A percentile compares a stretch with the other conserved stretches of the same genome.
Evolutionary conservation across 2,888 invertebrate species (phyloP).

Genomic region (Luperina testacea): DNA sequence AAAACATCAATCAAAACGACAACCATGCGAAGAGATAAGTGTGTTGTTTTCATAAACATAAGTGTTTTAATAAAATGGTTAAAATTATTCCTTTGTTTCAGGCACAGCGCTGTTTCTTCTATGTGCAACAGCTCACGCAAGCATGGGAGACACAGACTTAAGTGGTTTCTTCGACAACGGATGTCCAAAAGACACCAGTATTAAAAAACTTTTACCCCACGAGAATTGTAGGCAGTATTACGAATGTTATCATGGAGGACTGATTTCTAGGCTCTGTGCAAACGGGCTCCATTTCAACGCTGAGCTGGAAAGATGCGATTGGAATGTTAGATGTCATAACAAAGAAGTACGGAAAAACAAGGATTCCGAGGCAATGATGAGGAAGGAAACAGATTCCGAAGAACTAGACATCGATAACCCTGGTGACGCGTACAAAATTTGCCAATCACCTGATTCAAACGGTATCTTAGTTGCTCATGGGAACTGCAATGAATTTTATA

Average conservation of each 20-base stretch:
- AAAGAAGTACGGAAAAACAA: neutral
- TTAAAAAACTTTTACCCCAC: constrained; percentile 54
- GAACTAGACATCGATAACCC: constrained; percentile 63
- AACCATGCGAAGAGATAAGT: constrained; percentile 25
- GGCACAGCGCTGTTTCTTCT: constrained; percentile 49
- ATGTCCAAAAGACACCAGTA: constrained; percentile 44
- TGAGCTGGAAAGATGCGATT: constrained; percentile 61
- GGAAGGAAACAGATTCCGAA: neutral
- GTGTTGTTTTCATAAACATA: constrained; percentile 16
- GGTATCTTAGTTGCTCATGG: constrained; percentile 70
- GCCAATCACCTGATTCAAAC: constrained; percentile 65
- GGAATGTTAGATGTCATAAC: constrained; percentile 54
- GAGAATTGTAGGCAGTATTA: constrained; percentile 70
- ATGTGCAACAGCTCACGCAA: constrained; percentile 15
- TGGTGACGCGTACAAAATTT: constrained; percentile 65
- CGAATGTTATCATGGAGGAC: constrained; percentile 61
- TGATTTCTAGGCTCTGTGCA: constrained; percentile 30
- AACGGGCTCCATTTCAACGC: constrained; percentile 31
- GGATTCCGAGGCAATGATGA: neutral
- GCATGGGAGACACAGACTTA: neutral
- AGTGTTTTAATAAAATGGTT: neutral
- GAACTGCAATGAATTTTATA: constrained; percentile 74
- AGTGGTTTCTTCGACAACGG: constrained; percentile 29
- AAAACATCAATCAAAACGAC: neutral
- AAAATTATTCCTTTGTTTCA: constrained; percentile 45